Evolutionary conservation across 2,888 invertebrate genomes (phyloP), one percentile per base, ranked within the genome.

Genomic region (Morpho helenor): DNA sequence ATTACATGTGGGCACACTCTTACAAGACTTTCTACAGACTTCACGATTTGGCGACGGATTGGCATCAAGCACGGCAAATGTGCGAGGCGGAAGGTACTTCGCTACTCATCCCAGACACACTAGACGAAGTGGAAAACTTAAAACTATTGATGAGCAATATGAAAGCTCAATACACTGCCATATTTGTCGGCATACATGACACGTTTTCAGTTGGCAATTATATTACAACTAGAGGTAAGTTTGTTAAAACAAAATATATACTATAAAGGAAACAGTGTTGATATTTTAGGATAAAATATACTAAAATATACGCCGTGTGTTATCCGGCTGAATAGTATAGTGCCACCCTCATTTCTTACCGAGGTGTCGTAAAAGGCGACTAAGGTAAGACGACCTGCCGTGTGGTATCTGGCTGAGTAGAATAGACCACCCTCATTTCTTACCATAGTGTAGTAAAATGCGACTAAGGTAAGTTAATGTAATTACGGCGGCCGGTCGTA

Each of bases 1-100:
- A 79, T 62, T 80, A 80, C 61, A 74, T 80, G 77, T 80, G 74
- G 75, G 77, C 79, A 5, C 72, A 76, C 43, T 58, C 71, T n/a
- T 76, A 73, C 48, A 66, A 73, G 61, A 77, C 78, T 2, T 80
- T 73, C 67, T 80, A 79, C 59, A 71, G 75, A 49, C 70, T 81
- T 1, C 78, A 80, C 59, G 79, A 79, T 52, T 63, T 77, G 58
- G 74, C 77, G 7, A 76, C 77, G 31, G 62, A 70, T 50, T 80
- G 80, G 81, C 66, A 74, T 16, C 72, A 75, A 63, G 81, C 79
- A 5, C 68, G 76, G 23, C 76, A 77, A 65, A 76, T 77, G 60
- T 81, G 81, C 49, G 74, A 77, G 55, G 74, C 77, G 3, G 77
- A 80, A 64, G 79, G 80, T 9, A 75, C 79, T 0, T 63, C 69